phyloP scores from a whole-genome alignment of 2,888 invertebrate species.

The Camponotus fellah region DNA sequence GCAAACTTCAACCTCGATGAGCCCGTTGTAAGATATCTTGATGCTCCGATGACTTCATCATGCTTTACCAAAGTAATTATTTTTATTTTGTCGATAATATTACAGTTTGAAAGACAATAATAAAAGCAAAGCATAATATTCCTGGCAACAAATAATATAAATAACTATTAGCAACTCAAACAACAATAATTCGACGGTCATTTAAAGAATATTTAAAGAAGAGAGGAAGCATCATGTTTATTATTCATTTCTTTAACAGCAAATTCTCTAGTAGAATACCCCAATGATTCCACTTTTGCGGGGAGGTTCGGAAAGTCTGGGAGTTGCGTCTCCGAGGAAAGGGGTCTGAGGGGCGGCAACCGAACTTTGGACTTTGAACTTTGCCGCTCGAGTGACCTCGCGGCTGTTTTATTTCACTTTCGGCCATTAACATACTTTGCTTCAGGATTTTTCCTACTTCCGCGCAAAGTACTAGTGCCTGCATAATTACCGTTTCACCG shows the following conservation, averaged over 20 bases:
- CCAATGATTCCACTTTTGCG: conserved; percentile 24
- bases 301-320: conserved; percentile 54
- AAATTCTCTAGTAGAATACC: conserved; percentile 12
- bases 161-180: neutral
- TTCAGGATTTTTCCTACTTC: conserved; percentile 78
- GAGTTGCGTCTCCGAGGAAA: conserved; percentile 50
- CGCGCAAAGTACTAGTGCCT: conserved; percentile 72
- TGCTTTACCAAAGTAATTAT: neutral
- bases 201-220: neutral
- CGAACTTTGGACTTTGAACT: conserved; percentile 85
- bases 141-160: neutral
- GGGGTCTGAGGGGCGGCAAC: conserved; percentile 55
- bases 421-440: conserved; percentile 85
- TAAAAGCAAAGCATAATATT: neutral
- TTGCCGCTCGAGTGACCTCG: conserved; percentile 80
- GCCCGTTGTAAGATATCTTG: conserved; percentile 27
- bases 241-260: conserved; percentile 37
- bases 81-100: neutral
- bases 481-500: conserved; percentile 78
- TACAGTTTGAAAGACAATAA: neutral
- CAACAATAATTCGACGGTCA: neutral
- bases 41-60: conserved; percentile 2
- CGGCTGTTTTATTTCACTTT: conserved; percentile 82
- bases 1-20: conserved; percentile 54
- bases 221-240: conserved; percentile 2